These are phyloP conservation scores for Drosophila eugracilis DNA, from an alignment of 1,140 invertebrate genomes.

Conservation along the genomic window DNA sequence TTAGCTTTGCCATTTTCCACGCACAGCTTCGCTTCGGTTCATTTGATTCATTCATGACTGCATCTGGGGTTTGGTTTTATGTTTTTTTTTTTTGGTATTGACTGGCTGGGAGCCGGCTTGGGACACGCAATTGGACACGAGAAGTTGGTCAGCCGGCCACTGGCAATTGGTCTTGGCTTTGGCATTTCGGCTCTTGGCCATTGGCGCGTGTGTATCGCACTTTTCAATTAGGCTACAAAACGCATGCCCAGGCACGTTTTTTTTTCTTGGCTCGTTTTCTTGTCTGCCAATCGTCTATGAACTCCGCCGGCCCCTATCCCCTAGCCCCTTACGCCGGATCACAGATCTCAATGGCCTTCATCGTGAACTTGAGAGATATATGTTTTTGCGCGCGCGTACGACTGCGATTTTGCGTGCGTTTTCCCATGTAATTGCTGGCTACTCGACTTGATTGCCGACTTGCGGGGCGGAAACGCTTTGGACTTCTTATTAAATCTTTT, in stretches of 20 bases:
- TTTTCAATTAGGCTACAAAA: slow-evolving; percentile 81
- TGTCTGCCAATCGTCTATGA: slow-evolving; percentile 13
- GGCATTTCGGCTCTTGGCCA: slow-evolving; percentile 35
- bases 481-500: slow-evolving; percentile 39
- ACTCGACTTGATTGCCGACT: slow-evolving; percentile 26
- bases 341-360: slow-evolving; percentile 57
- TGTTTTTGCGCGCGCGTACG: slow-evolving; percentile 8
- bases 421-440: slow-evolving; percentile 49
- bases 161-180: slow-evolving; percentile 50
- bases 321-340: slow-evolving; percentile 8
- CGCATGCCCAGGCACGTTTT: slow-evolving; percentile 80
- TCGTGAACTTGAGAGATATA: slow-evolving; percentile 69
- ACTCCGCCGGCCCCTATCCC: neutral
- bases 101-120: slow-evolving; percentile 38
- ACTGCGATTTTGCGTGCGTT: slow-evolving; percentile 37
- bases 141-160: slow-evolving; percentile 49
- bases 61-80: slow-evolving; percentile 8
- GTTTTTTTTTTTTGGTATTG: slow-evolving; percentile 2
- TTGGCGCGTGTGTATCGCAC: slow-evolving; percentile 80
- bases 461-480: slow-evolving; percentile 36
- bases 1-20: slow-evolving; percentile 30
- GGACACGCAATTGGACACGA: slow-evolving; percentile 53
- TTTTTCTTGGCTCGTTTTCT: slow-evolving; percentile 48
- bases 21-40: slow-evolving; percentile 36
- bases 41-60: slow-evolving; percentile 57